These are phyloP conservation scores for Melieria picta DNA, from an alignment of 2,888 invertebrate species.

Conservation along the genomic window DNA sequence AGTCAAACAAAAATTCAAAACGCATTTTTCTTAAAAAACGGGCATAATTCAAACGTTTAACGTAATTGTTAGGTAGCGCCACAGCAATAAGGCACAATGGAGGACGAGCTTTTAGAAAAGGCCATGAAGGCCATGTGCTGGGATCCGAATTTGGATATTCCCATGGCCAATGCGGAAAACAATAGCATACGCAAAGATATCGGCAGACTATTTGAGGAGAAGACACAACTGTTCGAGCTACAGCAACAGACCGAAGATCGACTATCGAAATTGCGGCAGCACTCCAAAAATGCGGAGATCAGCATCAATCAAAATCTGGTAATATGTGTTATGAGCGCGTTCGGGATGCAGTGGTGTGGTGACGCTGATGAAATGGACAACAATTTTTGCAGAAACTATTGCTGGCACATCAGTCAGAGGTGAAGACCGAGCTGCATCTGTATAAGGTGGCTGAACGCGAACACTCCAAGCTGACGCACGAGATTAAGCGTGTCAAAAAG, in stretches of 20 bases:
- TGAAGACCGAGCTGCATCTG: conserved; percentile 74
- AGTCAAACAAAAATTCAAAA: no score
- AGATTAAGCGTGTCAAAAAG: conserved; percentile 54
- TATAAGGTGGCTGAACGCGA: conserved; percentile 65
- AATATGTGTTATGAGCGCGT: conserved; percentile 34
- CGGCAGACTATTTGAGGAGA: conserved; percentile 66
- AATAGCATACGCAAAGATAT: conserved; percentile 64
- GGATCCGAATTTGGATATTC: conserved; percentile 76
- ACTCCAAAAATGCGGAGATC: conserved; percentile 68
- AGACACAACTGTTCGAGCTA: conserved; percentile 65
- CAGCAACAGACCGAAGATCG: conserved; percentile 67
- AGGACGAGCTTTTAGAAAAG: conserved; percentile 52
- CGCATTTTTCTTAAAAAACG: no score
- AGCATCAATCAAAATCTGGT: conserved; percentile 71
- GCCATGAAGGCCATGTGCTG: conserved; percentile 60
- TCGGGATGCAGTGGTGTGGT: not conserved
- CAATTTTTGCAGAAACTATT: conserved; percentile 68
- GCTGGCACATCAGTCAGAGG: conserved; percentile 75
- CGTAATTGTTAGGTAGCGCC: not conserved
- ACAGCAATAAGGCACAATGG: conserved; percentile 34
- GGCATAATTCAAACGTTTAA: not conserved
- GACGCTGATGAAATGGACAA: not conserved
- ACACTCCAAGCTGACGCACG: conserved; percentile 55
- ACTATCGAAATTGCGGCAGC: conserved; percentile 66
- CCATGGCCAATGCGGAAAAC: conserved; percentile 82